phyloP scores from a whole-genome alignment of 2,888 invertebrate species.

The Aricia artaxerxes region DNA sequence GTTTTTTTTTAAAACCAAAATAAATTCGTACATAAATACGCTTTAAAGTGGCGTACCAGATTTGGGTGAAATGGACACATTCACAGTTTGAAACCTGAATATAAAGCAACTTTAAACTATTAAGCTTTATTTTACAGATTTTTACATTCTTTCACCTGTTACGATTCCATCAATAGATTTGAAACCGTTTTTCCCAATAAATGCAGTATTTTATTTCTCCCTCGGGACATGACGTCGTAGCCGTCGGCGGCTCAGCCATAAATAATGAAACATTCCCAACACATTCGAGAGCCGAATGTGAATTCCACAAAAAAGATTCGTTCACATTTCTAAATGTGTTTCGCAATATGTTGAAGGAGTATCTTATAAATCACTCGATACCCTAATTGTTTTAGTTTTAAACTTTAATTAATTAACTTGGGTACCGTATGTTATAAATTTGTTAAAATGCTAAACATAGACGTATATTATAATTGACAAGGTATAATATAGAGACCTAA shows the following conservation, averaged over 20 bases:
- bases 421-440: no score
- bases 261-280: constrained; percentile 27
- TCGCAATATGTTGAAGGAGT: neutral
- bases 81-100: no score
- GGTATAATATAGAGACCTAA: no score
- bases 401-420: neutral
- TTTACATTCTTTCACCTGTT: no score
- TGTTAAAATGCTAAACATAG: no score
- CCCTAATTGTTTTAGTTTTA: neutral
- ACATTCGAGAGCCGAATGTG: constrained; percentile 9
- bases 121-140: no score
- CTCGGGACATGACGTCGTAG: neutral
- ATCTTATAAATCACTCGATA: constrained; percentile 2
- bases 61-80: no score
- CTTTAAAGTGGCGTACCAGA: no score
- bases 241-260: neutral
- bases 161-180: neutral
- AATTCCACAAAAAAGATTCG: constrained; percentile 18
- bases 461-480: no score
- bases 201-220: constrained; percentile 6
- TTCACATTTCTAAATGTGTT: constrained; percentile 20
- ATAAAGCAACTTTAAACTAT: no score
- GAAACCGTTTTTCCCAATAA: neutral
- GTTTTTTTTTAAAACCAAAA: no score
- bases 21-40: no score